These are phyloP conservation scores for Myotis davidii DNA, from an alignment of 2,113 vertebrate genomes.

Conservation along the genomic window DNA sequence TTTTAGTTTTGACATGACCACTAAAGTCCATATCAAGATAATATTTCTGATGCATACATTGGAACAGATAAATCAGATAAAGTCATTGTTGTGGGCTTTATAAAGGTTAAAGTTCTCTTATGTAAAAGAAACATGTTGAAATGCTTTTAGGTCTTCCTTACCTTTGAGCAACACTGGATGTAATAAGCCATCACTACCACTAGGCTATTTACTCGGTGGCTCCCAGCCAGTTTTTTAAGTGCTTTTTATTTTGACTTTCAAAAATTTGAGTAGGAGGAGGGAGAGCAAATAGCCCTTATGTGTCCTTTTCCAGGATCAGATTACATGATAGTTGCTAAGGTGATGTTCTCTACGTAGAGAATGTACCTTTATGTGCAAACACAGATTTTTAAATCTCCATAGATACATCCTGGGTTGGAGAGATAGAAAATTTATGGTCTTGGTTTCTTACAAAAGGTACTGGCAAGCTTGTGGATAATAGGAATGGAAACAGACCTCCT, in stretches of 20 bases:
- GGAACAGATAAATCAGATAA: not conserved
- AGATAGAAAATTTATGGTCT: not conserved
- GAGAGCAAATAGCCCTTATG: constrained; percentile 14
- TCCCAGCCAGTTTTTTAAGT: not conserved
- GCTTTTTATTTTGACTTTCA: constrained; percentile 40
- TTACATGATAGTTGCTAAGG: constrained; percentile 45
- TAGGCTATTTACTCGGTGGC: not conserved
- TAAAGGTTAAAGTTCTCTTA: not conserved
- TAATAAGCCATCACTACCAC: not conserved
- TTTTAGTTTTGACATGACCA: constrained; percentile 24
- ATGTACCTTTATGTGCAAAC: constrained; percentile 32
- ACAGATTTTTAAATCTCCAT: constrained; percentile 29
- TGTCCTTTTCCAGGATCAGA: constrained; percentile 12
- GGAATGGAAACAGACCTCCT: not conserved
- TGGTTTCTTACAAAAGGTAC: constrained; percentile 19
- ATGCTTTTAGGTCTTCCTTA: not conserved
- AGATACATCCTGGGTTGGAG: not conserved
- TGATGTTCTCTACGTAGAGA: not conserved
- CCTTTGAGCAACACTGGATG: not conserved
- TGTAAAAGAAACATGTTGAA: not conserved
- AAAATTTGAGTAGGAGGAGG: not conserved
- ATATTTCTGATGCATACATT: not conserved
- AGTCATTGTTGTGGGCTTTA: not conserved
- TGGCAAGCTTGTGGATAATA: not conserved
- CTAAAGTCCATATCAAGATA: not conserved